Base-by-base conservation (phyloP, 2,888 invertebrate genomes). In the Philopedon plagiatum region DNA sequence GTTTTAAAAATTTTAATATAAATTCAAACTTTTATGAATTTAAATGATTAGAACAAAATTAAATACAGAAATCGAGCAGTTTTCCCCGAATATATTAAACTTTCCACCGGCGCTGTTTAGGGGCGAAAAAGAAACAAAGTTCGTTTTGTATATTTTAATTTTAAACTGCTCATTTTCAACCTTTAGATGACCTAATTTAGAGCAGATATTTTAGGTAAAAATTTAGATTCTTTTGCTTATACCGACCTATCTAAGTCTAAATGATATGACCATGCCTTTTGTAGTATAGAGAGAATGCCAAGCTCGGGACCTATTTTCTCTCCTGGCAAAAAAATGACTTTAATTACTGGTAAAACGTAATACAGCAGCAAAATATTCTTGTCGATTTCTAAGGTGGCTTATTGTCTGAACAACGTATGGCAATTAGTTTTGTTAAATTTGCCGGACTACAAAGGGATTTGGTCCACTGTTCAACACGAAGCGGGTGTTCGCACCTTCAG, bases 401-500 rank as follows among this genome's bases (percentile, higher is more conserved):
- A 41, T 15, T 2, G 15, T 15, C 58, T 41, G 51, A 23, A 63
- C 32, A 57, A 57, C n/a, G n/a, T n/a, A n/a, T 26, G 21, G n/a
- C 57, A 54, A 71, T 71, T 58, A 65, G 8, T 23, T 39, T 9
- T 8, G 54, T 23, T 13, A 41, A 57, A 58, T 71, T 54, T 54
- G 75, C 79, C 78, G 76, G 75, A 78, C 79, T 76, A 77, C 76
- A 44, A 65, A 78, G 79, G 80, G 80, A 80, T 80, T 79, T 77
- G 68, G 78, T 76, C 72, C 58, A 58, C 78, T 76, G 78, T 80
- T 80, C 78, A 79, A 79, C 80, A 81, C 80, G 78, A 79, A 82
- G 81, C 80, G 81, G 80, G 78, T 79, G 80, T 80, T 83, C 81
- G 79, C 82, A 83, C 82, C 84, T 83, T 80, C 77, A 79, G 81